Percentiles rank a stretch among this genome's conserved stretches.
Evolutionary conservation across 2,888 invertebrate species (phyloP).

Genomic region (Oxyteleia sp.): DNA sequence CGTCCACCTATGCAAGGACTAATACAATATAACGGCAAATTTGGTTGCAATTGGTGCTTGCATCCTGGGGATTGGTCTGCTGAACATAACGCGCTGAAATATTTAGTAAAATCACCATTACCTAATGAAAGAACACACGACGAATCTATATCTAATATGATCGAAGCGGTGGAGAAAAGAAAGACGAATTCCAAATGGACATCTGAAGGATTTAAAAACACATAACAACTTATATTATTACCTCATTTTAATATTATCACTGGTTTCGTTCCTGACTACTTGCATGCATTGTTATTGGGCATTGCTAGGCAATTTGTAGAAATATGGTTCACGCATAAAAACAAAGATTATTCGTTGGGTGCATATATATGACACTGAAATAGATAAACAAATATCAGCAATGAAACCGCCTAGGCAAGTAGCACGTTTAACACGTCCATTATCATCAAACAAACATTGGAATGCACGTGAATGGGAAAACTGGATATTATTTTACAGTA

Average conservation of each 20-base stretch:
- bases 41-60: no score
- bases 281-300: conserved; percentile 63
- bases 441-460: conserved; percentile 5
- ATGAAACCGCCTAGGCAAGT: conserved; percentile 14
- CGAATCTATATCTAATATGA: background rate
- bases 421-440: background rate
- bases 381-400: background rate
- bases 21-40: no score
- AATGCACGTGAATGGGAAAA: conserved; percentile 11
- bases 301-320: conserved; percentile 50
- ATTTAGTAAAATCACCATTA: conserved; percentile 1
- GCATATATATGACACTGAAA: background rate
- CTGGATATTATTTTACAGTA: background rate
- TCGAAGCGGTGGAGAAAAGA: background rate
- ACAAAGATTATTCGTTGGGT: background rate
- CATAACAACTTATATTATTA: conserved; percentile 23
- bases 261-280: conserved; percentile 60
- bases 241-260: conserved; percentile 62
- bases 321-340: conserved; percentile 44
- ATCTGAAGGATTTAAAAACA: conserved; percentile 7
- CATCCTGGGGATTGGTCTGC: background rate
- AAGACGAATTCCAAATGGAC: conserved; percentile 2
- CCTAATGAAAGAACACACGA: background rate
- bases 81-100: conserved; percentile 6
- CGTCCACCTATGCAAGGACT: no score